Evolutionary conservation across 2,888 invertebrate species (phyloP).

Genomic region (Limenitis camilla): DNA sequence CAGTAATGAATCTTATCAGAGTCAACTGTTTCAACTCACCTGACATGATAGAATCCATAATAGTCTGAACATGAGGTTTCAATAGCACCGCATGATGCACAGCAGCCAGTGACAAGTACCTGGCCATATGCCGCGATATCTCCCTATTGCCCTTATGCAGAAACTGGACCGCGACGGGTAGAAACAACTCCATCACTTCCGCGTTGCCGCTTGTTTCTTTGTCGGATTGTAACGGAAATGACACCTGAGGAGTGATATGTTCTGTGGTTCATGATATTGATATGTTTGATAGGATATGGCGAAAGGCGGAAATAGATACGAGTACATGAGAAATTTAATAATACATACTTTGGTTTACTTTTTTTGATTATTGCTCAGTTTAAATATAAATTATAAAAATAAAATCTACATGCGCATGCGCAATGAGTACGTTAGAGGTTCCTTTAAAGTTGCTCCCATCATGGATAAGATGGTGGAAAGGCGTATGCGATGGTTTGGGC

Average conservation of each 20-base stretch:
- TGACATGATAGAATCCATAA: constrained; percentile 91
- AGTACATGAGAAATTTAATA: too few relatives aligned
- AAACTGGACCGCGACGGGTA: constrained; percentile 94
- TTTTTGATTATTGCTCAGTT: too few relatives aligned
- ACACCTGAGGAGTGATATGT: constrained; percentile 43
- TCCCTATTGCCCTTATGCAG: constrained; percentile 92
- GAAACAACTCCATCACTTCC: constrained; percentile 84
- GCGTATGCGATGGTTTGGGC: too few relatives aligned
- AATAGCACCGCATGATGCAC: constrained; percentile 91
- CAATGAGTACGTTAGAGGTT: too few relatives aligned
- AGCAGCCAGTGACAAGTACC: constrained; percentile 93
- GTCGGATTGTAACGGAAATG: constrained; percentile 61
- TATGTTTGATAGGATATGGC: neutral
- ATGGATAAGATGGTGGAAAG: too few relatives aligned
- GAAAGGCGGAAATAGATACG: neutral
- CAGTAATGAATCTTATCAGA: neutral
- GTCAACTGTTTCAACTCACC: constrained; percentile 61
- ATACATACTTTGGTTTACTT: too few relatives aligned
- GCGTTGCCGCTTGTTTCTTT: constrained; percentile 77
- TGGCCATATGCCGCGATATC: constrained; percentile 90
- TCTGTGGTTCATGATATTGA: neutral
- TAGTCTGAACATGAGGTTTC: constrained; percentile 90
- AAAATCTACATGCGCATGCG: too few relatives aligned
- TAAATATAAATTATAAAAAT: too few relatives aligned
- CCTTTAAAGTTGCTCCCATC: too few relatives aligned